These are phyloP conservation scores for Rhingia rostrata DNA, from an alignment of 2,888 invertebrate species.

Conservation along the genomic window DNA sequence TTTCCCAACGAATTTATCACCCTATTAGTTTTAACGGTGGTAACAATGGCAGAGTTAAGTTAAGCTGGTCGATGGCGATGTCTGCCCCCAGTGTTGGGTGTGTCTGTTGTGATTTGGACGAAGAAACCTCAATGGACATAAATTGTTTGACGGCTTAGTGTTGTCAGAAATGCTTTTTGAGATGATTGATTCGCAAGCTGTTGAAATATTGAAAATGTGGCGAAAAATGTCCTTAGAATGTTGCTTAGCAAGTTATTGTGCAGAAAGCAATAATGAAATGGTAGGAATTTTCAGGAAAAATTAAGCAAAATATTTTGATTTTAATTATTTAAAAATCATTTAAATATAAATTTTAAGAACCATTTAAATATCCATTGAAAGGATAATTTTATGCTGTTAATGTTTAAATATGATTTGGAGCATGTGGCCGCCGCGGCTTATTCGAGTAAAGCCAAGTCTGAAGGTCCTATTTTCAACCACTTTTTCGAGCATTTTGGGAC, in stretches of 20 bases:
- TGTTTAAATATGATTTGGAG: too few relatives aligned
- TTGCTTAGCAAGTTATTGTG: not conserved
- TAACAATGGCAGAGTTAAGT: conserved; percentile 58
- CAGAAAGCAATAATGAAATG: too few relatives aligned
- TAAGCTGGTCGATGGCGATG: conserved; percentile 44
- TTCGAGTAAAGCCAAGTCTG: too few relatives aligned
- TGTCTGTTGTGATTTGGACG: conserved; percentile 15
- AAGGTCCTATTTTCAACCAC: too few relatives aligned
- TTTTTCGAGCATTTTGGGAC: too few relatives aligned
- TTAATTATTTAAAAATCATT: too few relatives aligned
- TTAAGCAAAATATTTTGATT: too few relatives aligned
- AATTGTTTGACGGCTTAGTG: conserved; percentile 57
- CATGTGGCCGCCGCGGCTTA: too few relatives aligned
- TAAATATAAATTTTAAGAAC: too few relatives aligned
- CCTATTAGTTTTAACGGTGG: conserved; percentile 74
- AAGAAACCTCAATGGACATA: conserved; percentile 33
- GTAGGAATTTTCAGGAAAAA: too few relatives aligned
- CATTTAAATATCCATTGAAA: too few relatives aligned
- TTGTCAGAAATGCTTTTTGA: conserved; percentile 56
- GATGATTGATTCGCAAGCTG: conserved; percentile 43
- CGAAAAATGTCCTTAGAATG: not conserved
- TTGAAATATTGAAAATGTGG: not conserved
- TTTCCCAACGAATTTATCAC: conserved; percentile 70
- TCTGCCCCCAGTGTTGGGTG: conserved; percentile 32
- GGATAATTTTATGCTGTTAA: too few relatives aligned